Percentiles rank a stretch among this genome's conserved stretches.
These are phyloP conservation scores for Melanophora roralis DNA, from an alignment of 2,888 invertebrate genomes.

Conservation along the genomic window DNA sequence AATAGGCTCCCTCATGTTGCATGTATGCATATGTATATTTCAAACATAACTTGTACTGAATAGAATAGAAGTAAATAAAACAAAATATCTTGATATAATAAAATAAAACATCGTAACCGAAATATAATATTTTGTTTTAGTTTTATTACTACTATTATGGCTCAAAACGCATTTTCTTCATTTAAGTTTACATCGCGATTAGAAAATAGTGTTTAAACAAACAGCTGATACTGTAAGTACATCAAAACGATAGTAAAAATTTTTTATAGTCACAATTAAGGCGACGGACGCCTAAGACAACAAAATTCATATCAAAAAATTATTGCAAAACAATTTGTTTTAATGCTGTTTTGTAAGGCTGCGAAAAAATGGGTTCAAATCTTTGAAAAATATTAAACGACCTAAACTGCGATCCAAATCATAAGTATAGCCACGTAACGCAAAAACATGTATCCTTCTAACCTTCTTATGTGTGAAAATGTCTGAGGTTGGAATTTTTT, in stretches of 20 bases:
- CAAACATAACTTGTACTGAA: slow-evolving; percentile 12
- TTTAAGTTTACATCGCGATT: slow-evolving; percentile 15
- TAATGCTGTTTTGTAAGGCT: no score
- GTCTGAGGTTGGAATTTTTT: no score
- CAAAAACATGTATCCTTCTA: no score
- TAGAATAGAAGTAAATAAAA: neutral
- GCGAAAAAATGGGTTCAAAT: no score
- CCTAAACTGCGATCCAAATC: no score
- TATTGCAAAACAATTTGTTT: no score
- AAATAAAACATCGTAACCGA: slow-evolving; percentile 5
- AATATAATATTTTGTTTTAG: neutral
- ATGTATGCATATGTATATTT: neutral
- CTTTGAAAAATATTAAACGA: no score
- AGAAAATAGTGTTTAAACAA: slow-evolving; percentile 30
- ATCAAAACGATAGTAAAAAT: neutral
- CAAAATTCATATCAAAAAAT: no score
- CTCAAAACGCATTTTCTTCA: slow-evolving; percentile 19
- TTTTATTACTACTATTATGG: slow-evolving; percentile 1
- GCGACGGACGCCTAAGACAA: neutral
- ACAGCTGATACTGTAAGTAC: slow-evolving; percentile 36
- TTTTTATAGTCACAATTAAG: neutral
- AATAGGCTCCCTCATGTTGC: slow-evolving; percentile 45
- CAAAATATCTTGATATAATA: neutral
- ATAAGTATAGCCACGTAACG: no score
- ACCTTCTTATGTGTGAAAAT: no score